Evolutionary conservation across 2,113 vertebrate genomes (phyloP), one percentile per base, ranked within the genome.

Genomic region (Hemiscyllium ocellatum): DNA sequence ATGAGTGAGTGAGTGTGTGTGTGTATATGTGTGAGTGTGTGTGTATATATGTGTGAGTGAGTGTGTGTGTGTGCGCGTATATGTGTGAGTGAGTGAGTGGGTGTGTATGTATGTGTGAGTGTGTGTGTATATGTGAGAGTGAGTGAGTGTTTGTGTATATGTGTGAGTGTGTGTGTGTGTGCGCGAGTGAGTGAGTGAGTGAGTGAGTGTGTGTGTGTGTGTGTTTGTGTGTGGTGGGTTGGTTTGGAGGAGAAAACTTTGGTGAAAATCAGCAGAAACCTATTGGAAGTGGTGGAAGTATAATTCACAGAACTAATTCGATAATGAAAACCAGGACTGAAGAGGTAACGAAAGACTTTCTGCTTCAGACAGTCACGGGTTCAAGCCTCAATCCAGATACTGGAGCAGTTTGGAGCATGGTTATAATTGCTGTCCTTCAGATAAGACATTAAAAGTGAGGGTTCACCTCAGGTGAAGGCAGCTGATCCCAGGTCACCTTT

Each of bases 131-230:
- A n/a, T n/a, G n/a, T n/a, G n/a, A n/a, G n/a, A n/a, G n/a, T n/a
- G n/a, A n/a, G n/a, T n/a, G n/a, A n/a, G n/a, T 47, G 42, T 47
- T 0, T 47, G 42, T 47, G 0, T 47, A 72, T 19, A 0, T 47
- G 1, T 47, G 1, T 47, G 42, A 1, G 42, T 47, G 42, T 47
- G 42, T 47, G 42, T 47, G 1, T 47, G 1, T 47, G 1, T 47
- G 1, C n/a, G n/a, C n/a, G n/a, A n/a, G n/a, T n/a, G n/a, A n/a
- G n/a, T 47, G 1, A 1, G 1, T 47, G 1, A 1, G 42, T 47
- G 42, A 1, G 42, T 47, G 42, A 1, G 42, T 47, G 42, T 47
- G 42, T n/a, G n/a, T n/a, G n/a, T 47, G 42, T 47, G 42, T 47
- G 42, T 47, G 42, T 47, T 0, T 47, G 42, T 47, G 42, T 47